Base-by-base conservation (phyloP, 2,888 invertebrate genomes). In the Leptopilina myrica region DNA sequence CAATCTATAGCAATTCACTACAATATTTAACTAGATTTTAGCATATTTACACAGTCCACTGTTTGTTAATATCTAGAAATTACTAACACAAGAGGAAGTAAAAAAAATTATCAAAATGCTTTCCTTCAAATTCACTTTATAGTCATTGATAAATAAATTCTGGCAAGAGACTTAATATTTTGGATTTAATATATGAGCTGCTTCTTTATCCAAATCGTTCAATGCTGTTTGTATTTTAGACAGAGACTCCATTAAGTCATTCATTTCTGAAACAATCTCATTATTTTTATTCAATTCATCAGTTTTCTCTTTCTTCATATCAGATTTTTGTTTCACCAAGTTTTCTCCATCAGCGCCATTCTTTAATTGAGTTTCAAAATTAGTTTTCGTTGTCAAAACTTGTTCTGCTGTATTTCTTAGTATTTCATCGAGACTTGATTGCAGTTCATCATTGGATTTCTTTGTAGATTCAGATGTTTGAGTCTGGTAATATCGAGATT, bases 131-230 rank as follows among this genome's bases (percentile, higher is more conserved):
- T 49, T 12, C 11, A 11, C 11, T 12, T 12, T 11, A 49, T 49
- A 12, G 12, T 49, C 49, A 9, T 62, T 62, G 15, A 62, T 62
- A 9, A 20, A 62, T 5, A 20, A 62, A 20, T 62, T 62, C 20
- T 6, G 8, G 11, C 20, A 15, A 26, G 53, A 33, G 6, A 4
- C 49, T 49, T 49, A 4, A 49, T 12, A 49, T 49, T 12, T 4
- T 56, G 69, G 53, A 69, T 69, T 69, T 8, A 69, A 49, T 20
- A 69, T 53, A 14, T 69, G 49, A 14, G 20, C 69, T 53, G 69
- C 69, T 49, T 69, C 69, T 26, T 14, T 69, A 2, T 69, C 69
- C 20, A 69, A 69, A 14, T 49, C 26, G 33, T 69, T 53, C 2
- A 69, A 53, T 0, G 69, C 69, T 20, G 69, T 53, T 12, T 33